phyloP scores from a whole-genome alignment of 2,797 vertebrate genomes.

The Acipenser transmontanus region DNA sequence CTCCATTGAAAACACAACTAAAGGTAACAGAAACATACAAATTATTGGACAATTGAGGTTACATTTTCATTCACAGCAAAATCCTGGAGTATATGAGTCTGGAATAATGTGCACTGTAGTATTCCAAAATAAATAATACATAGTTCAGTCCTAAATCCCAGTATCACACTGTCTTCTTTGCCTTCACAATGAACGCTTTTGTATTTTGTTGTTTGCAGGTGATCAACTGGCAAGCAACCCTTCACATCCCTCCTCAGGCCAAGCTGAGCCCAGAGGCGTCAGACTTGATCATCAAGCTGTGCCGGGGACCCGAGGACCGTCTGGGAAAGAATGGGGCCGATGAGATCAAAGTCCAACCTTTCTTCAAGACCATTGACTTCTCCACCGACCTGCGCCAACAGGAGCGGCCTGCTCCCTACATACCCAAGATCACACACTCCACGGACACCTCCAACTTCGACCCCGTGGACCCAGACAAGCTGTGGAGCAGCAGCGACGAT shows the following conservation, averaged over 20 bases:
- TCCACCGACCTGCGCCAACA: constrained; percentile 84
- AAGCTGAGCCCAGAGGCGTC: constrained; percentile 88
- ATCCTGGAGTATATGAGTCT: too few relatives aligned
- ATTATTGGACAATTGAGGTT: background rate
- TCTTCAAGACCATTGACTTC: constrained; percentile 86
- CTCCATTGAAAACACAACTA: constrained; percentile 91
- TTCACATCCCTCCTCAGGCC: constrained; percentile 83
- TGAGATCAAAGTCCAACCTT: constrained; percentile 91
- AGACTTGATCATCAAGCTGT: constrained; percentile 86
- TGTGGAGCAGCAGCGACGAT: constrained; percentile 82
- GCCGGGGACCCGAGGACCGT: constrained; percentile 87
- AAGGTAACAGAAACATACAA: constrained; percentile 68
- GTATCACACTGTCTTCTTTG: too few relatives aligned
- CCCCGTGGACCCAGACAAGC: constrained; percentile 91
- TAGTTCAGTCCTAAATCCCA: too few relatives aligned
- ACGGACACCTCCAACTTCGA: constrained; percentile 97
- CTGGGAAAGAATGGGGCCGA: constrained; percentile 86
- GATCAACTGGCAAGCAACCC: constrained; percentile 89
- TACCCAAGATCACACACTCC: constrained; percentile 90
- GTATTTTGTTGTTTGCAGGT: constrained; percentile 59
- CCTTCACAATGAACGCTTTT: too few relatives aligned
- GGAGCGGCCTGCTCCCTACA: constrained; percentile 78
- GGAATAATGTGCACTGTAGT: too few relatives aligned
- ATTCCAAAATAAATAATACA: too few relatives aligned
- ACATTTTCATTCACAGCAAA: too few relatives aligned